Evolutionary conservation across 2,797 vertebrate species (phyloP), one percentile per base, ranked within the genome.

Genomic region (Notolepis coatsorum): DNA sequence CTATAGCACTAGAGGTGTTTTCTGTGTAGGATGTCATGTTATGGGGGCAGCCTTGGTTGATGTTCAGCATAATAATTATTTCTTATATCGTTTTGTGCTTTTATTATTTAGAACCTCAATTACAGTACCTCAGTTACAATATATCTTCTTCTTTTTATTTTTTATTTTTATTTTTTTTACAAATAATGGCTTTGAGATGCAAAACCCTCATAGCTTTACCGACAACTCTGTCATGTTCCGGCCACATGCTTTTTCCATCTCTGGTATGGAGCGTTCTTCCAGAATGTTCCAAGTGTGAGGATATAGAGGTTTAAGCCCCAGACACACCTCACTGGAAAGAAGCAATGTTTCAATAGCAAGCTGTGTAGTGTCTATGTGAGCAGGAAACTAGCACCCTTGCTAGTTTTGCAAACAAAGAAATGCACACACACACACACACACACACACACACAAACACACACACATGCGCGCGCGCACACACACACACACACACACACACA

Each of bases 21-120:
- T 79, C 56, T 48, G 6, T 57, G 25, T 12, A 53, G 54, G n/a
- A 25, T 45, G 10, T 38, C 66, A 2, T 18, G 25, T 54, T 42
- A 42, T 8, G 17, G 41, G 9, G 9, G 18, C 6, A 9, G 13
- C 2, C 13, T 30, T n/a, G 24, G 24, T 24, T 48, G n/a, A 28
- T 30, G 25, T 5, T 9, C 41, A 7, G 15, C n/a, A n/a, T n/a
- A n/a, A n/a, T n/a, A n/a, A n/a, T n/a, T n/a, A n/a, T n/a, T n/a
- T n/a, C n/a, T n/a, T n/a, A n/a, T n/a, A n/a, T n/a, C n/a, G n/a
- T n/a, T n/a, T n/a, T n/a, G n/a, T 38, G 8, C 15, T 38, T n/a
- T 38, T n/a, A 15, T n/a, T n/a, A 9, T 7, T 45, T 5, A 12
- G 3, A 23, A 5, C 4, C 17, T 23, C 12, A 24, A 13, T 35